Evolutionary conservation across 2,113 vertebrate species (phyloP), one percentile per base, ranked within the genome.

Genomic region (Cromileptes altivelis): DNA sequence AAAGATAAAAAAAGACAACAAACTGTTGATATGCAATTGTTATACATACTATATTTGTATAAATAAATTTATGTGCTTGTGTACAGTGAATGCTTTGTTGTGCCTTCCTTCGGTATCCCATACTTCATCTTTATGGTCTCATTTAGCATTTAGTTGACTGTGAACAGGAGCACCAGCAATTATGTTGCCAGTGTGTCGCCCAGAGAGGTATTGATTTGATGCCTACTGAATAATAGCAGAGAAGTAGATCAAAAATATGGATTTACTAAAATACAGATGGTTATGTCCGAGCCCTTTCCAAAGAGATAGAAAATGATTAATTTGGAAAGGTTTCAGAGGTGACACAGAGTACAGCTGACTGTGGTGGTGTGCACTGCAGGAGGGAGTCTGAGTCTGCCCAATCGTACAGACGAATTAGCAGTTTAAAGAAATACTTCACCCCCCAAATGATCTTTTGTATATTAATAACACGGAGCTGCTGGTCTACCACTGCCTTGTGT

Each of bases 11-110:
- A 91, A 82, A 75, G n/a, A 92, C 78, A 90, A 90, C 58, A 91
- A 88, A 85, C 85, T 90, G 89, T 94, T 95, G 87, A 95, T 96
- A 96, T 95, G 95, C 95, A 96, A 96, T 96, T 96, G 95, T 95
- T 93, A 95, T 95, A 95, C 93, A 95, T 95, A 95, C 86, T 96
- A 96, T 96, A 96, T 96, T 96, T 96, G 95, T 96, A 96, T 94
- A 94, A 96, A 96, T 96, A 96, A 95, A 95, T 94, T 90, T 89
- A 92, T 92, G 94, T 96, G 91, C 84, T 93, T 95, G 95, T 96
- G 91, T 92, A 91, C 89, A 93, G 87, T 93, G 86, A 84, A 23
- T n/a, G 25, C 33, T 58, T 71, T 65, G 79, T 90, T 5, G 47
- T 78, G 6, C 55, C 33, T 56, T 70, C 7, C 45, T 85, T 80